Evolutionary conservation across 23 tunicate species (phyloP), one percentile per base, ranked within the genome.

Genomic region (Halocynthia aurantium): DNA sequence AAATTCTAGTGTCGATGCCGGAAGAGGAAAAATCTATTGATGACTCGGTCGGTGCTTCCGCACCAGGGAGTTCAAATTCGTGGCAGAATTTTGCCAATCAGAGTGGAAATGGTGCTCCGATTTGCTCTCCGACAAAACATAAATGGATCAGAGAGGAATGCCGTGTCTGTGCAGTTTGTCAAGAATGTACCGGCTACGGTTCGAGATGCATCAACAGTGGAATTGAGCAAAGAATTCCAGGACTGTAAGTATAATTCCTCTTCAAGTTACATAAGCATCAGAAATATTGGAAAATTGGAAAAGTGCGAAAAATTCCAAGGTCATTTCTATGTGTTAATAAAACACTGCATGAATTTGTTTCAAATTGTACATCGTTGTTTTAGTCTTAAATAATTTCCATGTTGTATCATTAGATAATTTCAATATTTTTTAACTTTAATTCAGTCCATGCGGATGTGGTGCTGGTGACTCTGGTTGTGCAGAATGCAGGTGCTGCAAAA

Each of bases 361-460:
- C 44, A 31, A 31, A 31, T 31, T 31, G 44, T 31, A 31, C 44
- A 31, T 31, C n/a, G 44, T 0, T 31, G 4, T 31, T 31, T 31
- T 31, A 31, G 44, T 31, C 44, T 31, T 31, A 31, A 31, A 31
- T 31, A 31, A 31, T 31, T 31, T 20, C 21, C 20, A 68, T 12
- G 44, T 68, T n/a, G 4, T 12, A 2, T 68, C 22, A 15, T 68
- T 68, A 18, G 20, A 68, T 2, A 2, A 68, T n/a, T 31, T 68
- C 13, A 51, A 12, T 12, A 72, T 56, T n/a, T 12, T 77, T 13
- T 0, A 12, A 56, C 17, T 71, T 31, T 31, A 31, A 31, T 31
- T 8, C 72, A 86, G 92, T 73, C 62, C 80, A 17, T 86, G 92
- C 70, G 92, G 92, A 7, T 86, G 92, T 70, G 92, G 92, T 7